Evolutionary conservation across 2,113 vertebrate species (phyloP).

Genomic region (Neofelis nebulosa): DNA sequence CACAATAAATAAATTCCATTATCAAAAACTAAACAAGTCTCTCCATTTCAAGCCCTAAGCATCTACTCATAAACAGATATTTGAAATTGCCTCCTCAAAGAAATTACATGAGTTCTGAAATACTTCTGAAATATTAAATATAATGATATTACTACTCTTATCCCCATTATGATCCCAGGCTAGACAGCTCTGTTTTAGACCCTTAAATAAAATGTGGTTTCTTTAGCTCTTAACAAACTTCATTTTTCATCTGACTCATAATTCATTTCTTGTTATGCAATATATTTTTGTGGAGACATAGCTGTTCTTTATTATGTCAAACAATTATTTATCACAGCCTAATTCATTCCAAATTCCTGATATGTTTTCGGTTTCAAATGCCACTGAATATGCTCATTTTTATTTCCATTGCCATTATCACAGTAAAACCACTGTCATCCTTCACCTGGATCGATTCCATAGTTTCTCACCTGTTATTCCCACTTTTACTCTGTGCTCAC

Average conservation of each 20-base stretch:
- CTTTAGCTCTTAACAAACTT: background rate
- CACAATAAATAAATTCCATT: background rate
- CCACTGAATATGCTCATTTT: slow-evolving; percentile 4
- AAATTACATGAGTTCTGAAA: background rate
- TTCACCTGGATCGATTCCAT: background rate
- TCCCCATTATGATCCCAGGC: background rate
- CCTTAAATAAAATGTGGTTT: background rate
- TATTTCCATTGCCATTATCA: slow-evolving; percentile 8
- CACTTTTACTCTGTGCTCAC: background rate
- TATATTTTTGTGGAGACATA: background rate
- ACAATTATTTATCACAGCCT: background rate
- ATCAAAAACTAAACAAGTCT: background rate
- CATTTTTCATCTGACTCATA: background rate
- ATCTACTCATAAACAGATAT: background rate
- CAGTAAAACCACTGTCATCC: background rate
- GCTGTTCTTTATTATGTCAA: background rate
- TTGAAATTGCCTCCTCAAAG: background rate
- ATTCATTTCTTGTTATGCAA: background rate
- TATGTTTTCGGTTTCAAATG: background rate
- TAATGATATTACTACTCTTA: background rate
- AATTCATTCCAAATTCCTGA: background rate
- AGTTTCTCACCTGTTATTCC: slow-evolving; percentile 38
- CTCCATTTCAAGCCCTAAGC: background rate
- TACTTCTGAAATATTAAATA: background rate
- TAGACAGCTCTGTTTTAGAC: background rate